Evolutionary conservation across 2,797 vertebrate genomes (phyloP).

Genomic region (Ceyx erithaca): DNA sequence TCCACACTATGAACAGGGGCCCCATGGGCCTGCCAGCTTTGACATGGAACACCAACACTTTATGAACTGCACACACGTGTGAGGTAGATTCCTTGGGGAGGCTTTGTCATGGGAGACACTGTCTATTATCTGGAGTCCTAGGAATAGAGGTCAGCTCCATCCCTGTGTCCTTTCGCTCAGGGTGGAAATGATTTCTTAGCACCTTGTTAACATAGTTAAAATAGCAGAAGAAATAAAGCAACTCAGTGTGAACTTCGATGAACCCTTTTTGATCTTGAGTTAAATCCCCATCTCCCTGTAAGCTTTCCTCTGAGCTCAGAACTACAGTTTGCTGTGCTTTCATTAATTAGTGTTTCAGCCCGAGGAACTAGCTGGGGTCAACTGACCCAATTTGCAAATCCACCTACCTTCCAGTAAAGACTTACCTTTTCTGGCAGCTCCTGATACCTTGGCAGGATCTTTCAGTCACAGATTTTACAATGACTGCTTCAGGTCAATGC

Average conservation of each 20-base stretch:
- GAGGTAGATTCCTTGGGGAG: neutral
- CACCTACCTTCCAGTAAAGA: neutral
- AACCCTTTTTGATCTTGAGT: neutral
- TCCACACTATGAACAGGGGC: neutral
- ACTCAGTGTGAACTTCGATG: neutral
- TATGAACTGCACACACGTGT: accelerated
- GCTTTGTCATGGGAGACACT: neutral
- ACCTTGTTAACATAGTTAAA: neutral
- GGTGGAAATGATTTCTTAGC: neutral
- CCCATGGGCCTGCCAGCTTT: neutral
- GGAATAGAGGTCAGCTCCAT: neutral
- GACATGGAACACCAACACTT: neutral
- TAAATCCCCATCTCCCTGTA: neutral
- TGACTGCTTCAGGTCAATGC: neutral
- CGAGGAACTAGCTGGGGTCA: neutral
- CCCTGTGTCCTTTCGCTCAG: neutral
- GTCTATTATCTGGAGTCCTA: neutral
- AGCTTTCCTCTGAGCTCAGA: neutral
- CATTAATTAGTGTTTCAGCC: neutral
- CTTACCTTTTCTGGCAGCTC: neutral
- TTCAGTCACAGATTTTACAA: neutral
- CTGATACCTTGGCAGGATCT: neutral
- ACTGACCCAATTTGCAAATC: neutral
- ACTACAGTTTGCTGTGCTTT: neutral
- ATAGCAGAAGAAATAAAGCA: neutral